Conservation (phyloP, 2,113 vertebrate species). For the Pavo muticus region DNA sequence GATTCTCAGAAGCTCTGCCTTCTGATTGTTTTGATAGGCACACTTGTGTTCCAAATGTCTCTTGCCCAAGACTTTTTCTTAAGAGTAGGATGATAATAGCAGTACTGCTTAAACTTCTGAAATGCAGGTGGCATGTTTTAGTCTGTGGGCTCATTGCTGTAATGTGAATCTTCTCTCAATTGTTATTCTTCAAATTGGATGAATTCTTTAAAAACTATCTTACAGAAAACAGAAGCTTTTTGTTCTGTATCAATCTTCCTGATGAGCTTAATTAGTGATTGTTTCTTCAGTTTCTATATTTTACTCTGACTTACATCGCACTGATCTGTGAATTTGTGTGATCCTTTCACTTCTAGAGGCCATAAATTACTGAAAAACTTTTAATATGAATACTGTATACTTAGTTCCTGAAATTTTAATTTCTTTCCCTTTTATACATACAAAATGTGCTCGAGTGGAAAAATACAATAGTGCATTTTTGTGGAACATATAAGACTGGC, state of each 20-base stretch:
- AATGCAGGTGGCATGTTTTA: not conserved
- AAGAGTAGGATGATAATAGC: not conserved
- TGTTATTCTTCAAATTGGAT: not conserved
- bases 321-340: not conserved
- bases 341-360: not conserved
- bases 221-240: not conserved
- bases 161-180: not conserved
- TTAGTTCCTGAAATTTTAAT: not conserved
- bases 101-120: not conserved
- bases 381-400: accelerated
- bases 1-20: not conserved
- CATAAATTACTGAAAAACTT: not conserved
- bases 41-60: not conserved
- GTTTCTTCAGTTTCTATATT: not conserved
- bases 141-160: not conserved
- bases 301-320: not conserved
- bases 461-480: conserved; percentile 68
- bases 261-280: not conserved
- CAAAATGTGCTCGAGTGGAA: conserved; percentile 39
- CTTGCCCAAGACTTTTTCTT: not conserved
- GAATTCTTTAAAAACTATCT: not conserved
- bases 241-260: not conserved
- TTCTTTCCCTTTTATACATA: not conserved
- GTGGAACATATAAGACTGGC: conserved; percentile 36
- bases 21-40: not conserved